Evolutionary conservation across 2,888 invertebrate species (phyloP).

Genomic region (Hypercompe scribonia): DNA sequence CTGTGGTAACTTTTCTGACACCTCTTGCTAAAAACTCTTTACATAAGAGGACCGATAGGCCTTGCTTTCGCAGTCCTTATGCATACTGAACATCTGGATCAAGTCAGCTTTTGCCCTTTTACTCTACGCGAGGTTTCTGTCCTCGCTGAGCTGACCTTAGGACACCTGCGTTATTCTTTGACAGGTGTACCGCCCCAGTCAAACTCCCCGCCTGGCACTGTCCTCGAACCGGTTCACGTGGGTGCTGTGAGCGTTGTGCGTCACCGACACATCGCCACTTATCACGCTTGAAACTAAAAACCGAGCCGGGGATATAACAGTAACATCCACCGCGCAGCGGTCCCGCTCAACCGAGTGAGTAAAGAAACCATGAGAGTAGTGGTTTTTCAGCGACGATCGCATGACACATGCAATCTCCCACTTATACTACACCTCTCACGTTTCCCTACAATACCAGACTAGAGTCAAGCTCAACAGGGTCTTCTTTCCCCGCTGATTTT

Average conservation of each 20-base stretch:
- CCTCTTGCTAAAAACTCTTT: conserved; percentile 88
- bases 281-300: conserved; percentile 83
- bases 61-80: conserved; percentile 89
- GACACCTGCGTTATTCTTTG: conserved; percentile 89
- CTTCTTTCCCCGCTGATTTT: conserved; percentile 91
- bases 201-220: conserved; percentile 89
- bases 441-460: conserved; percentile 88
- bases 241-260: conserved; percentile 56
- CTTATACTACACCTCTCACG: conserved; percentile 88
- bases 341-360: conserved; percentile 45
- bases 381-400: conserved; percentile 35
- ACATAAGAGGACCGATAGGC: conserved; percentile 89
- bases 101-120: conserved; percentile 90
- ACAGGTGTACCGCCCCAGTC: conserved; percentile 90
- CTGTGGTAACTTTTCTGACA: conserved; percentile 91
- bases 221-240: conserved; percentile 86
- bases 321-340: conserved; percentile 53
- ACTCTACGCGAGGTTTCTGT: conserved; percentile 91
- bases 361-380: conserved; percentile 34
- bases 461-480: conserved; percentile 90
- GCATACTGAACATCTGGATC: conserved; percentile 89
- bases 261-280: conserved; percentile 79
- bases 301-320: conserved; percentile 50
- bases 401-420: conserved; percentile 32
- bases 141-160: conserved; percentile 88